Evolutionary conservation across 2,113 vertebrate species (phyloP).

Genomic region (Tachysurus fulvidraco): DNA sequence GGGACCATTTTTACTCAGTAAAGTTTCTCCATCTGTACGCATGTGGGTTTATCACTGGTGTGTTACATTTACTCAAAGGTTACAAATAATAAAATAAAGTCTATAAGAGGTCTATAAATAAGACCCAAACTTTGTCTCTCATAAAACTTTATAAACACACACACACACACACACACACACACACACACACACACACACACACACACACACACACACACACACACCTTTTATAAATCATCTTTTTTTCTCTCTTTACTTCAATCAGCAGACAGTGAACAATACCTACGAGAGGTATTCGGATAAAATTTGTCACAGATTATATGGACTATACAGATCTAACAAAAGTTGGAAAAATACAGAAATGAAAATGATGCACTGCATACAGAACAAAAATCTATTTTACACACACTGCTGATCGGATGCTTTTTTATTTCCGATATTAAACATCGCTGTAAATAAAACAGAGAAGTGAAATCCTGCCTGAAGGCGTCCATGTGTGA

Average conservation of each 20-base stretch:
- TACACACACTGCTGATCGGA: background rate
- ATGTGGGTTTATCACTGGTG: background rate
- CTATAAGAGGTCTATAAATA: no score
- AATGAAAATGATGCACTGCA: background rate
- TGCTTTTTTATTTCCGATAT: background rate
- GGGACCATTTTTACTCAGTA: background rate
- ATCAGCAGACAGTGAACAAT: background rate
- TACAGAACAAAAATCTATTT: background rate
- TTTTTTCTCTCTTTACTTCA: background rate
- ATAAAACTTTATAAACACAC: no score
- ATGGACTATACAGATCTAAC: background rate
- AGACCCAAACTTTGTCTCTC: no score
- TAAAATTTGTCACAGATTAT: background rate
- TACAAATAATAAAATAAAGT: no score
- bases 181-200: no score
- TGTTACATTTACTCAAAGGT: no score
- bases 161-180: no score
- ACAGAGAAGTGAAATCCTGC: background rate
- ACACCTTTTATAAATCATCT: no score
- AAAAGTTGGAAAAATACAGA: background rate
- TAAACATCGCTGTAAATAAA: background rate
- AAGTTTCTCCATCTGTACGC: background rate
- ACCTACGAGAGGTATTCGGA: background rate
- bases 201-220: no score
- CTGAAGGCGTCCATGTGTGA: background rate